Conservation (phyloP, 1,140 invertebrate species). For the Trichonephila clavipes region DNA sequence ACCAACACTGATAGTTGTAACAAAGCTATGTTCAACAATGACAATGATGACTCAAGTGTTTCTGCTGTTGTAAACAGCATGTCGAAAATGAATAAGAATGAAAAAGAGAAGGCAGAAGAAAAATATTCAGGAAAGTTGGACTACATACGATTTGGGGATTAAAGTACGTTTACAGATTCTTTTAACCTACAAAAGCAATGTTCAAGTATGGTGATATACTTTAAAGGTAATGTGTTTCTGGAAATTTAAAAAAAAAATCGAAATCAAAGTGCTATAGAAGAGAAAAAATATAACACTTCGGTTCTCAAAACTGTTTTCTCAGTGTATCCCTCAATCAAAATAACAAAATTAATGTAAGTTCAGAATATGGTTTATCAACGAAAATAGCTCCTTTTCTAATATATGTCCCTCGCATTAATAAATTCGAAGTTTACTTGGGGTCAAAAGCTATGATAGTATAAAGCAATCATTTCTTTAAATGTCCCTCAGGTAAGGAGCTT, state of each 20-base stretch:
- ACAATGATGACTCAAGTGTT: conserved; percentile 58
- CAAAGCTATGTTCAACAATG: conserved; percentile 73
- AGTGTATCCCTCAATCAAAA: too few relatives aligned
- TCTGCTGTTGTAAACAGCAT: conserved; percentile 3
- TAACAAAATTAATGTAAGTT: too few relatives aligned
- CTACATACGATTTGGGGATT: conserved; percentile 23
- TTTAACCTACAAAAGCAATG: conserved; percentile 30
- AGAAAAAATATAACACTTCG: not conserved
- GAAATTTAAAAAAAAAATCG: not conserved
- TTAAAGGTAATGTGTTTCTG: not conserved
- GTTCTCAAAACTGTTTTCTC: too few relatives aligned
- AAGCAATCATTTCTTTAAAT: too few relatives aligned
- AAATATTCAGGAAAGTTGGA: conserved; percentile 36
- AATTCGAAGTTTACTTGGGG: too few relatives aligned
- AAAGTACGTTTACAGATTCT: conserved; percentile 39
- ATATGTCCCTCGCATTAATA: too few relatives aligned
- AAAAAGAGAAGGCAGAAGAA: conserved; percentile 10
- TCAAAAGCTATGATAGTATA: too few relatives aligned
- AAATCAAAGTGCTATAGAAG: not conserved
- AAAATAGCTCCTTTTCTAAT: too few relatives aligned
- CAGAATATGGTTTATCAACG: too few relatives aligned
- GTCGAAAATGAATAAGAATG: conserved; percentile 28
- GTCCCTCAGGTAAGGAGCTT: too few relatives aligned
- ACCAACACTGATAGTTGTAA: conserved; percentile 70
- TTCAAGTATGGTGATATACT: not conserved